Conservation (phyloP, 2,113 vertebrate species). For the Hippocampus comes region DNA sequence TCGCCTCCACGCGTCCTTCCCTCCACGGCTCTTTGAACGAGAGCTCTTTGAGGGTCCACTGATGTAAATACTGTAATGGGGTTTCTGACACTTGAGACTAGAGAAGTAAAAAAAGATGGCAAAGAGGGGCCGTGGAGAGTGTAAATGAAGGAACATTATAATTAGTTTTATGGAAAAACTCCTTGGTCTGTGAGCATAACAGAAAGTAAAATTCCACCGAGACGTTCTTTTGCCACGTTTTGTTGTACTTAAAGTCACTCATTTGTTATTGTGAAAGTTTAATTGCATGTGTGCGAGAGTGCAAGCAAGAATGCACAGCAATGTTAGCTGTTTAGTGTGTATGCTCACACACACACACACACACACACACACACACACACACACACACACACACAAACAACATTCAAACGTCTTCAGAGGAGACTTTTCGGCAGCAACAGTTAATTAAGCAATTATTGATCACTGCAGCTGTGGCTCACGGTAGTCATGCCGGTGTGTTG, state of each 20-base stretch:
- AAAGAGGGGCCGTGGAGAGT: slow-evolving; percentile 30
- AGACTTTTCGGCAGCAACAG: slow-evolving; percentile 27
- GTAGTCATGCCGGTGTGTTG: slow-evolving; percentile 23
- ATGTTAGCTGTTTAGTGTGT: slow-evolving; percentile 12
- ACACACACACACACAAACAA: slow-evolving; percentile 3
- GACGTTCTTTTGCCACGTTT: slow-evolving; percentile 28
- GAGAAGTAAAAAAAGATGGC: slow-evolving; percentile 45
- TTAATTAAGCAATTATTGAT: slow-evolving; percentile 60
- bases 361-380: slow-evolving; percentile 4
- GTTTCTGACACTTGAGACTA: slow-evolving; percentile 67
- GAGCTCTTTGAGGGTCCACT: slow-evolving; percentile 59
- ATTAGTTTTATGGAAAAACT: slow-evolving; percentile 44
- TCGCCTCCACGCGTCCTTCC: slow-evolving; percentile 39
- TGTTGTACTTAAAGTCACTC: slow-evolving; percentile 36
- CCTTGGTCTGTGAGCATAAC: slow-evolving; percentile 27
- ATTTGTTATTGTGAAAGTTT: slow-evolving; percentile 36
- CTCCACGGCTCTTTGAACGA: slow-evolving; percentile 48
- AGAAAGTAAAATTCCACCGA: slow-evolving; percentile 36
- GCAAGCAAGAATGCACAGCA: slow-evolving; percentile 7
- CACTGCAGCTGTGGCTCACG: slow-evolving; percentile 35
- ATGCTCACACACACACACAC: neutral
- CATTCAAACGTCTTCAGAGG: slow-evolving; percentile 35
- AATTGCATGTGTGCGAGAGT: slow-evolving; percentile 25
- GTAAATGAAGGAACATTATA: slow-evolving; percentile 43
- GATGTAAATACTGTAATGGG: slow-evolving; percentile 71